A percentile compares a stretch with the other conserved stretches of the same genome.
phyloP scores from a whole-genome alignment of 1,140 invertebrate species.

The Asbolus verrucosus region DNA sequence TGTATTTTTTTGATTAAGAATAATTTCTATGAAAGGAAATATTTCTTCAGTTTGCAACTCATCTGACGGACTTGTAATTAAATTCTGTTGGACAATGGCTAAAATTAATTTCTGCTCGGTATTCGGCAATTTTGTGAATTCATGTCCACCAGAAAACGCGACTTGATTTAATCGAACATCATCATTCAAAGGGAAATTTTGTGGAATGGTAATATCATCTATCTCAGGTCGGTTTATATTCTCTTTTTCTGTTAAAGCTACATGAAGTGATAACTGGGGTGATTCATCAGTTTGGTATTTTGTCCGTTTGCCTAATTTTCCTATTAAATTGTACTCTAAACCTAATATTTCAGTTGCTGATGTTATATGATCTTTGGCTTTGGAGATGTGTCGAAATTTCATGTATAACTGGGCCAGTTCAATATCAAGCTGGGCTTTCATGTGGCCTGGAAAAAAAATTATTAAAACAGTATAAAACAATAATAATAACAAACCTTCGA shows the following conservation, averaged over 20 bases:
- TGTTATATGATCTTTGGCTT: conserved; percentile 76
- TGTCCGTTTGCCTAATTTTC: conserved; percentile 88
- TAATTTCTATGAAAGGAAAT: conserved; percentile 79
- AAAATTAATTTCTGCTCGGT: conserved; percentile 85
- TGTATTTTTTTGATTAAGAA: conserved; percentile 71
- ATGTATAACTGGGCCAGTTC: conserved; percentile 83
- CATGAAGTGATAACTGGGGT: conserved; percentile 82
- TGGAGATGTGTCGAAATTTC: conserved; percentile 78
- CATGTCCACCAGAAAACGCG: conserved; percentile 73
- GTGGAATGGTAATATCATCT: conserved; percentile 70
- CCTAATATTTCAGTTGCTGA: conserved; percentile 72
- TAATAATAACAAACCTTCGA: conserved; percentile 49
- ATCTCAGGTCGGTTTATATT: conserved; percentile 64
- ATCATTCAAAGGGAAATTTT: conserved; percentile 81
- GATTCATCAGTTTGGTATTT: conserved; percentile 85
- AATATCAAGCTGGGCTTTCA: conserved; percentile 76
- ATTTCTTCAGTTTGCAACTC: conserved; percentile 84
- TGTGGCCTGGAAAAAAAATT: conserved; percentile 64
- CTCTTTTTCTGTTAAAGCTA: conserved; percentile 67
- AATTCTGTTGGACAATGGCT: conserved; percentile 75
- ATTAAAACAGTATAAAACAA: conserved; percentile 11
- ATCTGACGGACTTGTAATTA: conserved; percentile 81
- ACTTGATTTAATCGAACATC: conserved; percentile 86
- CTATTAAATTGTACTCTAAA: conserved; percentile 75
- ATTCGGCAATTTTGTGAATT: conserved; percentile 70